Evolutionary conservation across 2,797 vertebrate genomes (phyloP).

Genomic region (Synaphobranchus kaupii): DNA sequence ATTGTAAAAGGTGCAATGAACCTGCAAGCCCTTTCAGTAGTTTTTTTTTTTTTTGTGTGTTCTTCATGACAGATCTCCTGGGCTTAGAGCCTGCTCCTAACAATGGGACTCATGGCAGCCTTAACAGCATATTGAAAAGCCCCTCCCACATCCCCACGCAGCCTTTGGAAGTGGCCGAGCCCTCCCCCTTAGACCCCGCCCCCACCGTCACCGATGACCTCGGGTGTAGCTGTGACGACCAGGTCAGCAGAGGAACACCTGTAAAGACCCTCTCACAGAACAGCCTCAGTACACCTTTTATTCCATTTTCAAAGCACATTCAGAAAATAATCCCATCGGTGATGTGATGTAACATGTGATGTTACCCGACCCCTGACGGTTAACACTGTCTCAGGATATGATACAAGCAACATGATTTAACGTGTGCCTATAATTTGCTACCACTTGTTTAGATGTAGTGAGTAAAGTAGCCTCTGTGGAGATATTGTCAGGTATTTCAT

Average conservation of each 20-base stretch:
- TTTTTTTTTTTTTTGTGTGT: not conserved
- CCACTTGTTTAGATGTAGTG: not conserved
- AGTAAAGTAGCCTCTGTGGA: not conserved
- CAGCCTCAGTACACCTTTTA: not conserved
- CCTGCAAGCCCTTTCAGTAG: not conserved
- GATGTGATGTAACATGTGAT: no score
- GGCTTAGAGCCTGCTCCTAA: constrained; percentile 90
- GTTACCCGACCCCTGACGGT: not conserved
- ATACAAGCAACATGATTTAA: not conserved
- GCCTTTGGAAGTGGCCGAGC: constrained; percentile 85
- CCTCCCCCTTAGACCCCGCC: constrained; percentile 62
- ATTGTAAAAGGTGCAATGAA: not conserved
- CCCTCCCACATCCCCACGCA: constrained; percentile 76
- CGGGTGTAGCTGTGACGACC: constrained; percentile 91
- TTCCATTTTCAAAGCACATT: not conserved
- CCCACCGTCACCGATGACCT: constrained; percentile 71
- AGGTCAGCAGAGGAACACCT: constrained; percentile 67
- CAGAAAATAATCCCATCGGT: not conserved
- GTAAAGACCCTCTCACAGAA: not conserved
- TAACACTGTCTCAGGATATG: not conserved
- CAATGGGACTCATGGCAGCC: constrained; percentile 92
- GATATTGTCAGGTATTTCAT: not conserved
- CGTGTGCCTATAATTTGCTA: not conserved
- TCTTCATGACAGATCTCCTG: constrained; percentile 78
- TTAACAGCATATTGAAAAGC: constrained; percentile 84